Conservation (phyloP, 2,797 vertebrate species). For the Dryobates pubescens region DNA sequence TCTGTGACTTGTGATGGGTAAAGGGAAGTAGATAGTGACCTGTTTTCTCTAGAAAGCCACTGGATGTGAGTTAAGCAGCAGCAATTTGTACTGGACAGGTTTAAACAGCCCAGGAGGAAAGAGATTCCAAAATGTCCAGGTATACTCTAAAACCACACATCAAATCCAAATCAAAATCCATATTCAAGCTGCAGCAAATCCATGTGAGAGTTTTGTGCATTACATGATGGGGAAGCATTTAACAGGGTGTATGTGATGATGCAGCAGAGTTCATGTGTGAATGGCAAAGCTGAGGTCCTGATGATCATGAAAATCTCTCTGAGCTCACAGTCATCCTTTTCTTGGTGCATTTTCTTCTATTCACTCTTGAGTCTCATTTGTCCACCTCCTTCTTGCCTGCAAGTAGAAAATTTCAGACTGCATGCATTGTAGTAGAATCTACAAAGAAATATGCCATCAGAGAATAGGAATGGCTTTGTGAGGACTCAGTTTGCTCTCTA, state of each 20-base stretch:
- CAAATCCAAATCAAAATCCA: not conserved
- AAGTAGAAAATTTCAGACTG: not conserved
- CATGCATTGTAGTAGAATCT: not conserved
- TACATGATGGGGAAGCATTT: not conserved
- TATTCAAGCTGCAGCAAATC: not conserved
- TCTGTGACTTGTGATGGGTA: not conserved
- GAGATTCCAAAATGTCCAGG: not conserved
- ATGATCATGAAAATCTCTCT: not conserved
- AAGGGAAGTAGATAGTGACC: not conserved
- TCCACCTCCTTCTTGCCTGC: not conserved
- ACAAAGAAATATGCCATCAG: rapidly evolving
- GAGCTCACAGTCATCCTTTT: not conserved
- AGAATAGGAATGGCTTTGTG: not conserved
- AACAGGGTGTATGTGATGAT: not conserved
- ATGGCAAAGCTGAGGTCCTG: not conserved
- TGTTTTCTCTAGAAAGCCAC: not conserved
- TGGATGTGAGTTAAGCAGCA: not conserved
- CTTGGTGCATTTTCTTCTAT: not conserved
- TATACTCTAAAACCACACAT: not conserved
- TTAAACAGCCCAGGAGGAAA: not conserved
- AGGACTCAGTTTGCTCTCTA: not conserved
- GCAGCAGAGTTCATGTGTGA: not conserved
- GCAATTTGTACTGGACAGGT: not conserved
- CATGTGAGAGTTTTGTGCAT: not conserved
- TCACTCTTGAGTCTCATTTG: not conserved